phyloP scores from a whole-genome alignment of 2,113 vertebrate species.

The Chionomys nivalis region DNA sequence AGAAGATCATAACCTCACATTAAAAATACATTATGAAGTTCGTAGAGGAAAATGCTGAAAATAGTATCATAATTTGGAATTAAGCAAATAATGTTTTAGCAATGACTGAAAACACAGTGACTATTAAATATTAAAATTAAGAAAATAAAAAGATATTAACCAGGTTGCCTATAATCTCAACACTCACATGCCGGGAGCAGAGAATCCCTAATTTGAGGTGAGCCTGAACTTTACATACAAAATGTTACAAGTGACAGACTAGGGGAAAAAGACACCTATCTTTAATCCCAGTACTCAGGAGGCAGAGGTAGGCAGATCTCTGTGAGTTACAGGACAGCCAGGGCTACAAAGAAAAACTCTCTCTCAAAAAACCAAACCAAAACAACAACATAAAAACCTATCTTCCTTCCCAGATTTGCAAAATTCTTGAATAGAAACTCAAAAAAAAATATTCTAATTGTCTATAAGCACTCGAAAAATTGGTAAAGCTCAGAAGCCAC shows the following conservation, averaged over 20 bases:
- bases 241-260: neutral
- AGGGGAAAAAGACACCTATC: neutral
- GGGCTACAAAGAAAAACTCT: neutral
- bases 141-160: neutral
- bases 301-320: no score
- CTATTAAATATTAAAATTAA: slow-evolving; percentile 45
- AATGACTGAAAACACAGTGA: neutral
- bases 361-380: neutral
- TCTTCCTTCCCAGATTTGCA: neutral
- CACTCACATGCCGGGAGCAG: neutral
- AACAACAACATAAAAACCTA: neutral
- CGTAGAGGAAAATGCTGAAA: neutral
- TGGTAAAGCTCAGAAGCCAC: neutral
- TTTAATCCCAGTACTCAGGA: no score
- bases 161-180: neutral
- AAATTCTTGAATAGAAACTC: slow-evolving; percentile 27
- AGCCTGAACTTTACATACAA: neutral
- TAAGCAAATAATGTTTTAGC: slow-evolving; percentile 16
- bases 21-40: slow-evolving; percentile 38
- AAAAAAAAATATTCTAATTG: neutral
- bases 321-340: no score
- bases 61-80: neutral
- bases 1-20: neutral
- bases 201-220: neutral
- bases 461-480: neutral